Conservation (phyloP, 2,113 vertebrate genomes). For the Charina bottae region DNA sequence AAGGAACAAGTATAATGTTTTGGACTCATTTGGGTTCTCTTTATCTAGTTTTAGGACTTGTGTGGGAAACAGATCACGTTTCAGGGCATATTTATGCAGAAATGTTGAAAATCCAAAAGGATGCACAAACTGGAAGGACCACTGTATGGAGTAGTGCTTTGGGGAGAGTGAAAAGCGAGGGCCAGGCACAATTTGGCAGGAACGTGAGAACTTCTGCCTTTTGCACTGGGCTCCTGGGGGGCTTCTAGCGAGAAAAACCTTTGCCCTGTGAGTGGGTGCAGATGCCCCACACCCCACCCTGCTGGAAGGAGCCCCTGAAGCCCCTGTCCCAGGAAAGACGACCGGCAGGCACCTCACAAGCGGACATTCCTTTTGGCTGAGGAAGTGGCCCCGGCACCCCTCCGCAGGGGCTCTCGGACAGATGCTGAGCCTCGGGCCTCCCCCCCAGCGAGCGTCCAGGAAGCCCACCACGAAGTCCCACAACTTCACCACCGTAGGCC, state of each 20-base stretch:
- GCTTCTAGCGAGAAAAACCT: not conserved
- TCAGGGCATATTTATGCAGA: not conserved
- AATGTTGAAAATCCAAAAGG: not conserved
- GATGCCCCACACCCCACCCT: not conserved
- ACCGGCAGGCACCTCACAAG: not conserved
- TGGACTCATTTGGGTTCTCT: not conserved
- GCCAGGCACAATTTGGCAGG: not conserved
- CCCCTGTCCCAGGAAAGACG: not conserved
- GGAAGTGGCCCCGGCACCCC: not conserved
- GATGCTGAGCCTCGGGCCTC: not conserved
- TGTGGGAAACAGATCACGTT: not conserved
- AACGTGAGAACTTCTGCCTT: not conserved
- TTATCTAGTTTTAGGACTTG: not conserved
- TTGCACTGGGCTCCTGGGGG: not conserved
- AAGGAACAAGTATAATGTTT: not conserved
- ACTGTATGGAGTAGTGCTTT: not conserved
- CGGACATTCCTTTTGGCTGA: not conserved
- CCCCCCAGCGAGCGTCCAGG: not conserved
- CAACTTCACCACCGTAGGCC: too few species aligned
- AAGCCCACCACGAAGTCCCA: not conserved
- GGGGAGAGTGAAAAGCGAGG: not conserved
- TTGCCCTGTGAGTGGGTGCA: not conserved
- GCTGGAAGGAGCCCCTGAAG: not conserved
- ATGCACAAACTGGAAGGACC: not conserved
- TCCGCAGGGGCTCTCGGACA: not conserved